Evolutionary conservation across 2,888 invertebrate genomes (phyloP).

Genomic region (Leistus spinibarbis): DNA sequence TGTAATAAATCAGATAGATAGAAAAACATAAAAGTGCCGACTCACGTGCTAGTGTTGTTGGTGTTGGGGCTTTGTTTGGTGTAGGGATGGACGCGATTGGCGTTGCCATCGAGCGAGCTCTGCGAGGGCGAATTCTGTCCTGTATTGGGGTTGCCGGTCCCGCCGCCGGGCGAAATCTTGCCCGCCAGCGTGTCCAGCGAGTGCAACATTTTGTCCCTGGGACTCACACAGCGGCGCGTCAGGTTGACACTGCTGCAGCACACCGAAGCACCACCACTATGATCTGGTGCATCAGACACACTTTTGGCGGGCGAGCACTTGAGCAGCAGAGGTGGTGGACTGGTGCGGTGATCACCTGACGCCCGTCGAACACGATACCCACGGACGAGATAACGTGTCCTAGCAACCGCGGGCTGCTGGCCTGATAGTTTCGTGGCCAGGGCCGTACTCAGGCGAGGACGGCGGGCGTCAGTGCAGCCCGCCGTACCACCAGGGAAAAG

Average conservation of each 20-base stretch:
- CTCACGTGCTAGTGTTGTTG: conserved; percentile 47
- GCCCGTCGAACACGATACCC: conserved; percentile 34
- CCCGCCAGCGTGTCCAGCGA: conserved; percentile 88
- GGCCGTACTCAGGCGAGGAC: conserved; percentile 45
- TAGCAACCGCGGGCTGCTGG: conserved; percentile 51
- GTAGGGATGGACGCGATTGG: conserved; percentile 68
- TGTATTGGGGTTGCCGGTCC: conserved; percentile 49
- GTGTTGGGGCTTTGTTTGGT: conserved; percentile 53
- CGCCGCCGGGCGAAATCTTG: conserved; percentile 84
- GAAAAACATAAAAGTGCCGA: conserved; percentile 14
- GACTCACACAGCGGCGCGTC: conserved; percentile 48
- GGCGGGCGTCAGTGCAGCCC: conserved; percentile 8
- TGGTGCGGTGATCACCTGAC: conserved; percentile 29
- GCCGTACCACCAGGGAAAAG: conserved; percentile 1
- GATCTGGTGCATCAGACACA: conserved; percentile 35
- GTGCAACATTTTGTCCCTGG: conserved; percentile 69
- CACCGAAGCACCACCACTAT: conserved; percentile 41
- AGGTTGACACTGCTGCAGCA: conserved; percentile 30
- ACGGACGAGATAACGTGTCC: conserved; percentile 51
- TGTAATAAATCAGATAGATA: no score
- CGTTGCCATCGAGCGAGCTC: conserved; percentile 62
- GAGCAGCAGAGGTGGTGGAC: neutral
- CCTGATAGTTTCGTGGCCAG: conserved; percentile 54
- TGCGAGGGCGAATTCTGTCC: conserved; percentile 47
- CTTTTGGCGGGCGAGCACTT: conserved; percentile 26